These are phyloP conservation scores for Palythoa heliodiscus DNA, from an alignment of 92 coral and sea anemone species.

Conservation along the genomic window DNA sequence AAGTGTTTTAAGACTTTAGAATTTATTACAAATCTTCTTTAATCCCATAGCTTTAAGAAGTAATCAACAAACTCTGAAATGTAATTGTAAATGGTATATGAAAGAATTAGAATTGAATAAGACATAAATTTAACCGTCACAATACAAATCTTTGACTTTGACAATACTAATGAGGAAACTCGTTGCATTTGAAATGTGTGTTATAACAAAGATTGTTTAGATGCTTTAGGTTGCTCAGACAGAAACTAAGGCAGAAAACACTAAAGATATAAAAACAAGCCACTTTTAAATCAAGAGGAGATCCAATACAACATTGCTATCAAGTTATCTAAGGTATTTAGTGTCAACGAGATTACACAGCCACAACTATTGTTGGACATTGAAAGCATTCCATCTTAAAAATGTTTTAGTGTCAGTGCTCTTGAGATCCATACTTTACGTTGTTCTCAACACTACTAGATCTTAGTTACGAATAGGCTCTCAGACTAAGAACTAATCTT, in stretches of 20 bases:
- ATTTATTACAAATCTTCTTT: too few species aligned
- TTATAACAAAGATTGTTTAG: too few species aligned
- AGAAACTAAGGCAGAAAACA: background rate
- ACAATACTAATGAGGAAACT: too few species aligned
- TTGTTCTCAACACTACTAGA: too few species aligned
- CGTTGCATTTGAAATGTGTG: too few species aligned
- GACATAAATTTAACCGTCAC: too few species aligned
- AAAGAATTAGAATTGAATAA: too few species aligned
- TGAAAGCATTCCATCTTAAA: constrained; percentile 10
- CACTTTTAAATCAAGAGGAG: background rate
- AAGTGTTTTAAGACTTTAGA: too few species aligned
- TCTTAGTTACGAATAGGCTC: background rate
- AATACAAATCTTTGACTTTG: too few species aligned
- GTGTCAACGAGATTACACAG: background rate
- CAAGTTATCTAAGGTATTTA: background rate
- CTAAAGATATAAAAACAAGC: background rate
- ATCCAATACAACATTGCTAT: background rate
- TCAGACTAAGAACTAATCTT: background rate
- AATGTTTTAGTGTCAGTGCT: background rate
- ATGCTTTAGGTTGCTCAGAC: background rate
- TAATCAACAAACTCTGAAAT: too few species aligned
- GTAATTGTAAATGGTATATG: too few species aligned
- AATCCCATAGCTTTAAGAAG: too few species aligned
- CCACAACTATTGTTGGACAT: background rate
- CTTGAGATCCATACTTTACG: background rate